Evolutionary conservation across 2,797 vertebrate genomes (phyloP), one percentile per base, ranked within the genome.

Genomic region (Gymnopithys bicolor): DNA sequence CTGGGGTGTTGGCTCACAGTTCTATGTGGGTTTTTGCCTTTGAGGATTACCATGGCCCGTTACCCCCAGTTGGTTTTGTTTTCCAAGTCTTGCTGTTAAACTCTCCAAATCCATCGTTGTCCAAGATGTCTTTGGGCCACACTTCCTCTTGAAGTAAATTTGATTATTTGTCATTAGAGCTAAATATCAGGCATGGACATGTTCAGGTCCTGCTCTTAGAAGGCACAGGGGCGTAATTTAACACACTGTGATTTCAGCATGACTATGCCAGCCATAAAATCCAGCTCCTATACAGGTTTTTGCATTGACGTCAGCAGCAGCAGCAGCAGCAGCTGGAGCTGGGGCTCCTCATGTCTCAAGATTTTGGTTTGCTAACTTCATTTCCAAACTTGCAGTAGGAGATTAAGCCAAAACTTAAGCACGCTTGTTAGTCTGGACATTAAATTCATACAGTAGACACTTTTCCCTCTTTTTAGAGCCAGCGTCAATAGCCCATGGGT

Each of bases 181-280:
- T 71, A 87, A 92, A 94, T 95, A 78, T 79, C 63, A 89, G 84
- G 78, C 81, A 27, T 0, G 13, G 80, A 75, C 6, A 0, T 39
- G 48, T 74, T 77, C 71, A 45, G 58, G 55, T 84, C 81, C 81
- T 19, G 43, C 90, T 87, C 70, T 88, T 77, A 41, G 64, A 58
- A 93, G 74, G 76, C 64, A 37, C 83, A 56, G 3, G 23, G 64
- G 53, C 27, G 70, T 96, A 95, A 94, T 94, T 96, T 91, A 94
- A 94, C 89, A 82, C 94, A 94, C 70, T 90, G 82, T 7, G 7
- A 82, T 89, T 84, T 84, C 87, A 94, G 63, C 78, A 89, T 85
- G 91, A 90, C 89, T 68, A 51, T 90, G 89, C 80, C 70, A 87
- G 88, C 91, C 87, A 56, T 97, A 96, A 96, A 96, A 96, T 91